Evolutionary conservation across 2,797 vertebrate species (phyloP).

Genomic region (Gymnopithys bicolor): DNA sequence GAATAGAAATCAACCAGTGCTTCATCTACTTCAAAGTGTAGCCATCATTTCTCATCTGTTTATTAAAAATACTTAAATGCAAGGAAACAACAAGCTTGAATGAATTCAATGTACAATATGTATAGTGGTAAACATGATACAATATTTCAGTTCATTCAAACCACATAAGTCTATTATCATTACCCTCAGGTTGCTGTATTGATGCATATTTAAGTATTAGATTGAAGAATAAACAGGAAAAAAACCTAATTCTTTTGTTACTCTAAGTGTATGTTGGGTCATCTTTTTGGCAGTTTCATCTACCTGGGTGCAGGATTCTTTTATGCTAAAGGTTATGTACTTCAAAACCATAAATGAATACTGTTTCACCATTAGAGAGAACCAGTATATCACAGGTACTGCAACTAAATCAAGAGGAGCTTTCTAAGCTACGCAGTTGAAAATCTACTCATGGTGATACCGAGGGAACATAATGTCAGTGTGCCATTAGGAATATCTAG

Average conservation of each 20-base stretch:
- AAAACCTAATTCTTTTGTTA: neutral
- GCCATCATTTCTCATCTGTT: conserved; percentile 54
- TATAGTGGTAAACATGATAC: neutral
- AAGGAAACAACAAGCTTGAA: conserved; percentile 62
- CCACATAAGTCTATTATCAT: conserved; percentile 16
- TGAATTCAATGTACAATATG: neutral
- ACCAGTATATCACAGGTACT: neutral
- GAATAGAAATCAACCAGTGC: conserved; percentile 69
- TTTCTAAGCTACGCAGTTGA: neutral
- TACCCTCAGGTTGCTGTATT: conserved; percentile 18
- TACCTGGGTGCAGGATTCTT: neutral
- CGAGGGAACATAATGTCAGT: neutral
- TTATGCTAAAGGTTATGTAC: neutral
- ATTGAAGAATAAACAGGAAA: neutral
- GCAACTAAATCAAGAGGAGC: neutral
- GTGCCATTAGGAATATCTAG: neutral
- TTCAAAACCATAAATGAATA: neutral
- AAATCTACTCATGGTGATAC: neutral
- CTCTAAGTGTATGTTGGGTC: neutral
- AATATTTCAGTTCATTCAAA: conserved; percentile 20
- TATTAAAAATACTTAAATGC: conserved; percentile 73
- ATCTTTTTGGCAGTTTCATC: neutral
- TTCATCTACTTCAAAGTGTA: conserved; percentile 75
- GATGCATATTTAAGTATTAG: conserved; percentile 29
- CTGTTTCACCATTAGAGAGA: neutral